phyloP scores from a whole-genome alignment of 1,140 invertebrate genomes.

The Paralvinella palmiformis region DNA sequence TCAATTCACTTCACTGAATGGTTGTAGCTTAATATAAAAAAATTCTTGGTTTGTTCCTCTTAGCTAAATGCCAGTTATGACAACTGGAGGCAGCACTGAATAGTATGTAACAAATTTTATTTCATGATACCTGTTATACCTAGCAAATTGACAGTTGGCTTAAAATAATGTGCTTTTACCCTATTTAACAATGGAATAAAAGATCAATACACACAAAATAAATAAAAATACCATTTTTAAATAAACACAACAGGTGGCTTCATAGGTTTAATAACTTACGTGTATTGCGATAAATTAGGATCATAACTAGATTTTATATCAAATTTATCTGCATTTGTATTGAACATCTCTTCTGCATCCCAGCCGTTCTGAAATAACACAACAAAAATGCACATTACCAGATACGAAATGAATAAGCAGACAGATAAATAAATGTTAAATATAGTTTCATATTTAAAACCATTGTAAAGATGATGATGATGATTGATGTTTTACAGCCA shows the following conservation, averaged over 20 bases:
- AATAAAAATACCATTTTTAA: not conserved
- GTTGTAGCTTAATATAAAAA: no score
- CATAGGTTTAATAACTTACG: conserved; percentile 44
- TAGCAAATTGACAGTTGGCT: no score
- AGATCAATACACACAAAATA: not conserved
- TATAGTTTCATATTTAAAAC: not conserved
- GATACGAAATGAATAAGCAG: not conserved
- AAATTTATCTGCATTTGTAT: conserved; percentile 82
- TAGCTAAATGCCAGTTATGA: no score
- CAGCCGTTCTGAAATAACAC: conserved; percentile 70
- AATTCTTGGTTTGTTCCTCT: no score
- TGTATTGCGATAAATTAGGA: conserved; percentile 76
- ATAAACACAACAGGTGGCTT: not conserved
- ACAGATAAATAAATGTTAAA: not conserved
- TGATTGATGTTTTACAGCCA: not conserved
- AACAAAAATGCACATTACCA: not conserved
- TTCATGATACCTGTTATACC: not conserved
- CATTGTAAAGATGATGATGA: not conserved
- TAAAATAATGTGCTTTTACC: no score
- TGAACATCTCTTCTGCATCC: conserved; percentile 92
- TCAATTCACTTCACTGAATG: no score
- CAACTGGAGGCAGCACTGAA: not conserved
- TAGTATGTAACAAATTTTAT: not conserved
- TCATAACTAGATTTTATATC: conserved; percentile 84
- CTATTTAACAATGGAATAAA: not conserved